Conservation (phyloP, 2,888 invertebrate genomes). For the Epirrhoe alternata region DNA sequence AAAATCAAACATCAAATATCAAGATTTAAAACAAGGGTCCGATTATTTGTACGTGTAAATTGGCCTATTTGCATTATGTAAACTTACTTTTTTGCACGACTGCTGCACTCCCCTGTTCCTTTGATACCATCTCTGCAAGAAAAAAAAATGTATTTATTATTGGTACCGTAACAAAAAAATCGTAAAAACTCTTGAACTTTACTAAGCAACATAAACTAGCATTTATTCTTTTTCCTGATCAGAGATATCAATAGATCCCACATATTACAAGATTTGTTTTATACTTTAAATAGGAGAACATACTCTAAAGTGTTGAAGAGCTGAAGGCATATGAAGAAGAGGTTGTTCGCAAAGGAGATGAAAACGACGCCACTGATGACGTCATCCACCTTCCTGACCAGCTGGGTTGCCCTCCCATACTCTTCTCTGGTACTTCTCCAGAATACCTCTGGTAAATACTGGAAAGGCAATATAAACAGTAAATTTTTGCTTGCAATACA, state of each 20-base stretch:
- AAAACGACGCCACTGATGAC: conserved; percentile 87
- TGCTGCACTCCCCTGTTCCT: conserved; percentile 56
- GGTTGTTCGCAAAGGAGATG: conserved; percentile 88
- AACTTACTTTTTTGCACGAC: conserved; percentile 48
- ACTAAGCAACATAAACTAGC: too few species aligned
- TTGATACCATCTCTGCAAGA: conserved; percentile 61
- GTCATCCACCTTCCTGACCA: conserved; percentile 86
- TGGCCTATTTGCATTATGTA: not conserved
- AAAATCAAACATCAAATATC: too few species aligned
- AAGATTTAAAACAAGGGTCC: too few species aligned
- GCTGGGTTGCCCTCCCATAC: conserved; percentile 85
- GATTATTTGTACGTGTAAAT: not conserved
- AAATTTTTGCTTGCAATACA: too few species aligned
- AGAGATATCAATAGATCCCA: too few species aligned
- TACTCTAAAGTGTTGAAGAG: conserved; percentile 89
- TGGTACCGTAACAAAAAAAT: not conserved
- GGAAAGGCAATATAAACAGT: not conserved
- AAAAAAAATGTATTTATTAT: not conserved
- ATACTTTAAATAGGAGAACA: too few species aligned
- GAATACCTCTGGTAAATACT: conserved; percentile 87
- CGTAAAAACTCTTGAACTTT: not conserved
- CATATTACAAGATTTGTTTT: too few species aligned
- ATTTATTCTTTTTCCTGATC: too few species aligned
- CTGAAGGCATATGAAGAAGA: conserved; percentile 90
- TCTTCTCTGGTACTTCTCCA: conserved; percentile 88